Percentiles rank a stretch among this genome's conserved stretches.
phyloP scores from a whole-genome alignment of 2,888 invertebrate genomes.

The Syritta pipiens region DNA sequence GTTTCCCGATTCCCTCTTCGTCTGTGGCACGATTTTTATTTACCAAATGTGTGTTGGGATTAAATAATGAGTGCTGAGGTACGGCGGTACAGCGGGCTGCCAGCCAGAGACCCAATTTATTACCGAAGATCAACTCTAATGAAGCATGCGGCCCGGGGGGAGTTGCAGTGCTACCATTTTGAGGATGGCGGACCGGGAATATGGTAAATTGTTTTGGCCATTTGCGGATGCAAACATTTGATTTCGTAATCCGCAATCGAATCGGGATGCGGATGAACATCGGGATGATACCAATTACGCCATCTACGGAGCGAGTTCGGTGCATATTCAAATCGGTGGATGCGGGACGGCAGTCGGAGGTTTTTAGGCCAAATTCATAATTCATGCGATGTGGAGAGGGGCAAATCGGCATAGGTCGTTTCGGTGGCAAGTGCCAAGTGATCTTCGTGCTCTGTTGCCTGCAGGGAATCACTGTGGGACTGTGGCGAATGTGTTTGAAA shows the following conservation, averaged over 20 bases:
- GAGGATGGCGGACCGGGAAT: conserved; percentile 41
- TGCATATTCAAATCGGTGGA: conserved; percentile 59
- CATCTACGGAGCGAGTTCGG: conserved; percentile 39
- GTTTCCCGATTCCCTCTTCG: conserved; percentile 11
- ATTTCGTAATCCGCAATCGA: conserved; percentile 51
- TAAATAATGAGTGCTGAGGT: conserved; percentile 48
- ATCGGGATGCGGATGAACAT: conserved; percentile 47
- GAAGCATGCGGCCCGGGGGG: conserved; percentile 48
- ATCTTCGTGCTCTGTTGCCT: no score
- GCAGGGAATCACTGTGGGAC: no score
- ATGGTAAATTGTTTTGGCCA: conserved; percentile 63
- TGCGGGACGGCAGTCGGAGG: neutral
- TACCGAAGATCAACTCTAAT: conserved; percentile 55
- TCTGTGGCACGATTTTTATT: conserved; percentile 51
- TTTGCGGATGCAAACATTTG: conserved; percentile 51
- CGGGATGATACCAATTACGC: conserved; percentile 63
- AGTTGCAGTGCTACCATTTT: conserved; percentile 60
- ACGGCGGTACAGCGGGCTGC: conserved; percentile 3
- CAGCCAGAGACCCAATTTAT: conserved; percentile 52
- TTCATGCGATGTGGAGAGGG: conserved; percentile 1
- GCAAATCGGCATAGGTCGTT: neutral
- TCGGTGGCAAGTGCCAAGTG: no score
- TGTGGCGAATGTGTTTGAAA: no score
- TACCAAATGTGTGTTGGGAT: conserved; percentile 47
- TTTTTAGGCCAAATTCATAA: conserved; percentile 26